A percentile compares a stretch with the other conserved stretches of the same genome.
Conservation (phyloP, 2,113 vertebrate genomes). For the Myocastor coypus region DNA sequence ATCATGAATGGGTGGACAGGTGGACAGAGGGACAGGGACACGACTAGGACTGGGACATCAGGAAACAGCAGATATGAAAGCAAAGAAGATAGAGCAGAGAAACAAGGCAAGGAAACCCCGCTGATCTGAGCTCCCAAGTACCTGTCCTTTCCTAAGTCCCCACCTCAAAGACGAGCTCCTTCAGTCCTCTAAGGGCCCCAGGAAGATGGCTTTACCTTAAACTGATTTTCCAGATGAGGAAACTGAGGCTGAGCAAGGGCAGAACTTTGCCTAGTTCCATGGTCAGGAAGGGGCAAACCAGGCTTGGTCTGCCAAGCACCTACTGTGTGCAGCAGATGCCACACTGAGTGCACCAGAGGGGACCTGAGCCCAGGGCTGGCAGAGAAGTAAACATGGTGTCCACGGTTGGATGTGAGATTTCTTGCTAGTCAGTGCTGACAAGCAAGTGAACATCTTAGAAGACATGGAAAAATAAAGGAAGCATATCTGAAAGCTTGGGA, state of each 20-base stretch:
- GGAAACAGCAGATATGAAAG: background rate
- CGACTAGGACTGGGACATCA: accelerated
- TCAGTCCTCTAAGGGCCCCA: background rate
- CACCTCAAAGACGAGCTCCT: accelerated
- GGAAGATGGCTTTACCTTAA: background rate
- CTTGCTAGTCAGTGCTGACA: background rate
- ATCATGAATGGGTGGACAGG: background rate
- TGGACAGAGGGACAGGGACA: background rate
- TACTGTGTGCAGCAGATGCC: accelerated
- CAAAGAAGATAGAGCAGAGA: background rate
- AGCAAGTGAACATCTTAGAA: background rate
- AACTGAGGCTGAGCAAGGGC: background rate
- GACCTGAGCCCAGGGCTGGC: background rate
- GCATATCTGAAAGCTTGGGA: background rate
- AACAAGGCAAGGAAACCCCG: background rate
- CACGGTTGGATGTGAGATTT: background rate
- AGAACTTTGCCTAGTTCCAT: background rate
- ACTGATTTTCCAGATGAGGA: conserved; percentile 19
- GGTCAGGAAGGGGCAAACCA: background rate
- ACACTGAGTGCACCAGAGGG: accelerated
- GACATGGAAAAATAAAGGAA: background rate
- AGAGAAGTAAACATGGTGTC: background rate
- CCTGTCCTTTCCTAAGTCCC: background rate
- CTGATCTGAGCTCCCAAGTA: background rate
- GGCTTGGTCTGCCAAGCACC: background rate